Percentiles rank a stretch among this genome's conserved stretches.
phyloP scores from a whole-genome alignment of 2,888 invertebrate species.

The Phymatocera aterrima region DNA sequence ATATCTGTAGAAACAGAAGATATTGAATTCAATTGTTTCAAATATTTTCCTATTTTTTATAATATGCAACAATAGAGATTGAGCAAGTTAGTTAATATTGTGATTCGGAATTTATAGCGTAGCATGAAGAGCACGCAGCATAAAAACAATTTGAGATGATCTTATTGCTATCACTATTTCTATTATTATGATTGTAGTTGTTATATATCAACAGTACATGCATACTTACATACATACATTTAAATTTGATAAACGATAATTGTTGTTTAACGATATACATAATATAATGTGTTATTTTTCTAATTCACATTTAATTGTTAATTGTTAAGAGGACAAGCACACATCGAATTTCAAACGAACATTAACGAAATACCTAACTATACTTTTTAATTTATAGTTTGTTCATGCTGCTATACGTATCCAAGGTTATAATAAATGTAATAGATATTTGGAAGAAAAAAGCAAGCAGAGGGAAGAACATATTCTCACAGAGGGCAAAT shows the following conservation, averaged over 20 bases:
- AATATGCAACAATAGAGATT: too few relatives aligned
- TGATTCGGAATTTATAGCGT: too few relatives aligned
- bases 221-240: constrained; percentile 58
- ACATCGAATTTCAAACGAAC: constrained; percentile 68
- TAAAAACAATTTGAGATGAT: too few relatives aligned
- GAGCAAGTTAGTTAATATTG: too few relatives aligned
- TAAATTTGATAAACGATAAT: constrained; percentile 67
- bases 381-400: too few relatives aligned
- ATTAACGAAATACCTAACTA: too few relatives aligned
- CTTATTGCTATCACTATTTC: background rate
- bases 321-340: constrained; percentile 70
- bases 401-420: constrained; percentile 41
- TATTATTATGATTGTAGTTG: background rate
- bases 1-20: too few relatives aligned
- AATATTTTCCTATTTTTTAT: background rate
- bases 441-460: background rate
- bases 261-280: constrained; percentile 73
- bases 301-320: constrained; percentile 75
- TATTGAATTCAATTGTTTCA: background rate
- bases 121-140: too few relatives aligned
- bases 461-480: constrained; percentile 53
- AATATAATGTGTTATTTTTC: constrained; percentile 70
- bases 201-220: constrained; percentile 53
- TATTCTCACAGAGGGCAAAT: too few relatives aligned
- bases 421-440: too few relatives aligned